phyloP scores from a whole-genome alignment of 2,888 invertebrate genomes.

The Sinhomidia bicolor region DNA sequence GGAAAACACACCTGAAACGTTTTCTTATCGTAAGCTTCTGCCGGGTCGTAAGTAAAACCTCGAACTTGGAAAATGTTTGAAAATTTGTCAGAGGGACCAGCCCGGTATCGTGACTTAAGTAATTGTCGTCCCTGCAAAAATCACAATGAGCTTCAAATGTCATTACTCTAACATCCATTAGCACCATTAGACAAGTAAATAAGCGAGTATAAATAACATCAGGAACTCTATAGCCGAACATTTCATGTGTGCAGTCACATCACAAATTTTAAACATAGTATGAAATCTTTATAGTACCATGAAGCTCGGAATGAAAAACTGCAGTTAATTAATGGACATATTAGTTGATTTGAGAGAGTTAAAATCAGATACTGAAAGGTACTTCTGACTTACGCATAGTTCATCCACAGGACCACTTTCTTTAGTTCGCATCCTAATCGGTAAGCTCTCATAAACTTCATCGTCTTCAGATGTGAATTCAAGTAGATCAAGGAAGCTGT shows the following conservation, averaged over 20 bases:
- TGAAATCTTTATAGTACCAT: no score
- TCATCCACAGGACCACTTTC: slow-evolving; percentile 75
- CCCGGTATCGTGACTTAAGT: slow-evolving; percentile 69
- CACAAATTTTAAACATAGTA: not conserved
- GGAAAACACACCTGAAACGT: slow-evolving; percentile 77
- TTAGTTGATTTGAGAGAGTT: not conserved
- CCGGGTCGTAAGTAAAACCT: slow-evolving; percentile 13
- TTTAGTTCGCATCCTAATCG: not conserved
- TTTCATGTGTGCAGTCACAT: slow-evolving; percentile 74
- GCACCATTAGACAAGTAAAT: not conserved
- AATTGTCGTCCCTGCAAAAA: slow-evolving; percentile 74
- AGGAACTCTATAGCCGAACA: no score
- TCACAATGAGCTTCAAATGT: slow-evolving; percentile 8
- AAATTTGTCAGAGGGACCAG: slow-evolving; percentile 72
- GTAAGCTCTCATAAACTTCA: slow-evolving; percentile 59
- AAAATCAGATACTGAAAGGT: no score
- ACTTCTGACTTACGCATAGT: slow-evolving; percentile 77
- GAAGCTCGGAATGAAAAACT: slow-evolving; percentile 33
- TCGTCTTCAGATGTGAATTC: slow-evolving; percentile 72
- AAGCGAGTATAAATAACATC: not conserved
- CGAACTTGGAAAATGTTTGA: slow-evolving; percentile 73
- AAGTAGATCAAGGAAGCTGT: slow-evolving; percentile 75
- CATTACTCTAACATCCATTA: slow-evolving; percentile 19
- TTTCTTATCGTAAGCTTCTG: slow-evolving; percentile 76
- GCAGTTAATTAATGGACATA: not conserved